Conservation (phyloP, 2,888 invertebrate genomes). For the Coelinius sp. region DNA sequence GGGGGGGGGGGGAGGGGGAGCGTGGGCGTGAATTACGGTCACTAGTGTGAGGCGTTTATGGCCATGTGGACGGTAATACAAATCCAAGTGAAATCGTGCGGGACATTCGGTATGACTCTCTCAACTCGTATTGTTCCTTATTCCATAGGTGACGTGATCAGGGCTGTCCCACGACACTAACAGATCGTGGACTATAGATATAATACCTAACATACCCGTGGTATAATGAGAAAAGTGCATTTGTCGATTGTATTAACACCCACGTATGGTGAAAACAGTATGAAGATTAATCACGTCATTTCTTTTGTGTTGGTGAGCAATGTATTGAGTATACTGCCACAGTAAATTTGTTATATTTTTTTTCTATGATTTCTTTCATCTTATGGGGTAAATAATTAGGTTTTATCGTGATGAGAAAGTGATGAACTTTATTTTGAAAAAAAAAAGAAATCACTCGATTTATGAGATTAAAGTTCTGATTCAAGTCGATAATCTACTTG, state of each 20-base stretch:
- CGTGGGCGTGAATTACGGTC: conserved; percentile 59
- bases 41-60: conserved; percentile 42
- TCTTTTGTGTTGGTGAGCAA: not conserved
- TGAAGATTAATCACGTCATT: conserved; percentile 23
- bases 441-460: not conserved
- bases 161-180: not conserved
- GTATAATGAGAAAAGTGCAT: conserved; percentile 22
- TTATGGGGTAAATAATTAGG: not conserved
- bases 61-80: conserved; percentile 30
- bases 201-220: conserved; percentile 6
- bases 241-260: conserved; percentile 10
- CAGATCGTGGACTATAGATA: not conserved
- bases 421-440: conserved; percentile 20
- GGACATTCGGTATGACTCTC: conserved; percentile 31
- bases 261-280: not conserved
- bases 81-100: conserved; percentile 48
- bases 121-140: not conserved
- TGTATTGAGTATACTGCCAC: not conserved
- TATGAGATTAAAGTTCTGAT: no score
- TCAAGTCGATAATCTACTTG: no score
- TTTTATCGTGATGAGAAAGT: conserved; percentile 27
- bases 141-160: conserved; percentile 20
- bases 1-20: conserved; percentile 8
- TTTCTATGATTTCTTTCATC: not conserved
- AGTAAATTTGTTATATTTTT: not conserved